phyloP scores from a whole-genome alignment of 1,140 invertebrate species.

The Rhysida immarginata region DNA sequence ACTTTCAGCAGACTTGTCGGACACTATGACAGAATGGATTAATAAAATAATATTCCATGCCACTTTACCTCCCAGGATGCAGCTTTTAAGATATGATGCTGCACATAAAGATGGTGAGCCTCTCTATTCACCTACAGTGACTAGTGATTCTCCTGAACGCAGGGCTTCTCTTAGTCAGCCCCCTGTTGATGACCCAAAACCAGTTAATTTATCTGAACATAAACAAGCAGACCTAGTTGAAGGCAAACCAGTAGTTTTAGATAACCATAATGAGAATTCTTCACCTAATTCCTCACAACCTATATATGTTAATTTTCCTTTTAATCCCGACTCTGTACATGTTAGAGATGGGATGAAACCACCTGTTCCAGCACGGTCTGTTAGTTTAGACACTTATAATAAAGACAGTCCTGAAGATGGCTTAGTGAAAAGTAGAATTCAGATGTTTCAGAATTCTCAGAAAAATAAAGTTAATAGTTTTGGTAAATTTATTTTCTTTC shows the following conservation, averaged over 20 bases:
- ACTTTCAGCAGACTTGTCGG: constrained; percentile 55
- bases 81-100: constrained; percentile 61
- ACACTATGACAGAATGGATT: constrained; percentile 81
- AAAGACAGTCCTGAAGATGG: background rate
- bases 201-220: background rate
- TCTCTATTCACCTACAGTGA: background rate
- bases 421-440: background rate
- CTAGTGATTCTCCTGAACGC: background rate
- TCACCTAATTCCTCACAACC: background rate
- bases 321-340: background rate
- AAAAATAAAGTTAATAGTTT: too few relatives aligned
- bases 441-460: background rate
- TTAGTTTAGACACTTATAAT: background rate
- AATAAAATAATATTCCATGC: constrained; percentile 88
- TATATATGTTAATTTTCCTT: background rate
- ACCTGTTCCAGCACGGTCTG: background rate
- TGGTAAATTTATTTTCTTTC: too few relatives aligned
- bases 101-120: background rate
- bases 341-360: background rate
- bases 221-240: too few relatives aligned
- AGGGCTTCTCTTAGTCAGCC: background rate
- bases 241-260: too few relatives aligned
- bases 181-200: background rate
- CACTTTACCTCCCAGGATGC: constrained; percentile 69
- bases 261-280: background rate